Percentiles rank a stretch among this genome's conserved stretches.
These are phyloP conservation scores for Axea sp. DNA, from an alignment of 2,888 invertebrate genomes.

Conservation along the genomic window DNA sequence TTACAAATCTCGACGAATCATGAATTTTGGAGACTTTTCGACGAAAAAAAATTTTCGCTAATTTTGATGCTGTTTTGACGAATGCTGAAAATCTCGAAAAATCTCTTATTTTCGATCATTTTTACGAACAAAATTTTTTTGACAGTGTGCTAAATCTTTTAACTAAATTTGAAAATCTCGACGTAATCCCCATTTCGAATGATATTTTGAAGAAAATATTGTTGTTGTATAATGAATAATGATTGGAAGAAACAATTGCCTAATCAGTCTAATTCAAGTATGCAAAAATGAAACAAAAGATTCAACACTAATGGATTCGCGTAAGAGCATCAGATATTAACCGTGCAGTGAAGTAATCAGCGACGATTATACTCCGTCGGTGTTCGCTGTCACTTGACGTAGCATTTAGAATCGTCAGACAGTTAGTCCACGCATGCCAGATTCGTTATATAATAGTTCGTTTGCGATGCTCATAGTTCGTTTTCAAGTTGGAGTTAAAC, in stretches of 20 bases:
- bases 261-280: constrained; percentile 43
- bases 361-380: constrained; percentile 54
- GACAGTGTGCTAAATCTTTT: no score
- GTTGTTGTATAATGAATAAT: no score
- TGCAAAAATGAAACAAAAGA: constrained; percentile 46
- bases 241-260: constrained; percentile 44
- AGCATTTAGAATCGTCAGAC: constrained; percentile 58
- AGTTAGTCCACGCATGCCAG: constrained; percentile 54
- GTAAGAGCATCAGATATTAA: constrained; percentile 41
- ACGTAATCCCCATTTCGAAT: no score
- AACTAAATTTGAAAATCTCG: no score
- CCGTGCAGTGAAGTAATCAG: constrained; percentile 59
- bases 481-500: constrained; percentile 49
- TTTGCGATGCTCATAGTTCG: constrained; percentile 60
- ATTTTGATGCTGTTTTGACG: no score
- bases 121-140: no score
- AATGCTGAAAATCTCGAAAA: no score
- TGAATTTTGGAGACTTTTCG: no score
- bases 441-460: constrained; percentile 64
- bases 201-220: no score
- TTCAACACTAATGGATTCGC: constrained; percentile 26
- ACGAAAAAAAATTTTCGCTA: no score
- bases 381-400: constrained; percentile 47
- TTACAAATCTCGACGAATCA: no score
- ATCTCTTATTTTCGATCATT: no score